Conservation (phyloP, 2,797 vertebrate species). For the Diceros bicornis region DNA sequence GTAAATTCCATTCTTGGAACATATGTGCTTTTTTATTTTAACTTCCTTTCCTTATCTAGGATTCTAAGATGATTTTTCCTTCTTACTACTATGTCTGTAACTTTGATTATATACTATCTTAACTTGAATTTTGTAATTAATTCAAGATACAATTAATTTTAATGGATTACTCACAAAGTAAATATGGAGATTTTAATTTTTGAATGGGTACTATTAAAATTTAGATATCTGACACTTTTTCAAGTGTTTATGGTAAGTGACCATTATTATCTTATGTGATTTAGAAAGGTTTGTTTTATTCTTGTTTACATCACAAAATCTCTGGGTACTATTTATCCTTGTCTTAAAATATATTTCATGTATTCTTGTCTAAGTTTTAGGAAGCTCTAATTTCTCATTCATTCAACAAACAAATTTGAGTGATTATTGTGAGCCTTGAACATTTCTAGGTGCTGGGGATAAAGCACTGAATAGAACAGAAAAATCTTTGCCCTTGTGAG, state of each 20-base stretch:
- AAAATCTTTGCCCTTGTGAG: background rate
- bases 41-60: slow-evolving; percentile 46
- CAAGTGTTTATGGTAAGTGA: slow-evolving; percentile 26
- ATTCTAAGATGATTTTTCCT: slow-evolving; percentile 55
- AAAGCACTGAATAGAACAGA: slow-evolving; percentile 23
- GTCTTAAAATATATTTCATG: slow-evolving; percentile 38
- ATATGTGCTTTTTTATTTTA: slow-evolving; percentile 47
- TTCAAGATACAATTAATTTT: slow-evolving; percentile 57
- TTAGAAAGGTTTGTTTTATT: slow-evolving; percentile 59
- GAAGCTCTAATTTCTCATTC: slow-evolving; percentile 56
- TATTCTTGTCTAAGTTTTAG: slow-evolving; percentile 57
- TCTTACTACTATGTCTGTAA: slow-evolving; percentile 8
- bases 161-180: slow-evolving; percentile 51
- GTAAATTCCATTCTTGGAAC: slow-evolving; percentile 50
- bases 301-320: slow-evolving; percentile 43
- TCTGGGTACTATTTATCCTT: slow-evolving; percentile 50
- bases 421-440: slow-evolving; percentile 2
- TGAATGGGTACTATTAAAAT: slow-evolving; percentile 34
- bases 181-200: slow-evolving; percentile 48
- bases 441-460: background rate
- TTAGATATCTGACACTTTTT: slow-evolving; percentile 38
- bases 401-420: slow-evolving; percentile 16
- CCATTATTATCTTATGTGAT: background rate
- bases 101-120: slow-evolving; percentile 44
- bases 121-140: slow-evolving; percentile 71